Evolutionary conservation across 2,888 invertebrate species (phyloP).

Genomic region (Mythimna lalbum): DNA sequence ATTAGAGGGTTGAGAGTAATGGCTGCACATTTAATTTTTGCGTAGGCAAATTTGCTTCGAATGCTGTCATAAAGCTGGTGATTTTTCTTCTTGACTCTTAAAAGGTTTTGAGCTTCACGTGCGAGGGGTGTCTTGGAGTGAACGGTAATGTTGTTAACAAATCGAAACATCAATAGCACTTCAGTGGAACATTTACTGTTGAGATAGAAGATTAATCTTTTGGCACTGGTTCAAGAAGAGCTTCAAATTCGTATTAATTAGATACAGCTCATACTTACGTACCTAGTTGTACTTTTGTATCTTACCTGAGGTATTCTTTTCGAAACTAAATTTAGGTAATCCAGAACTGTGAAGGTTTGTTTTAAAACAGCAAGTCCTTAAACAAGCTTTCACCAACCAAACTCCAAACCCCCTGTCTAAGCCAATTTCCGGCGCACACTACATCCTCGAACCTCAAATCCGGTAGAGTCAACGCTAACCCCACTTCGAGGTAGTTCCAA

Average conservation of each 20-base stretch:
- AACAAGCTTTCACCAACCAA: slow-evolving; percentile 25
- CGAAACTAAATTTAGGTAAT: not conserved
- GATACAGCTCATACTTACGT: not conserved
- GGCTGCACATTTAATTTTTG: slow-evolving; percentile 68
- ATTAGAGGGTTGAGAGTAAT: slow-evolving; percentile 67
- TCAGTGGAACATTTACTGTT: slow-evolving; percentile 12
- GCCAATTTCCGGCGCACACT: slow-evolving; percentile 44
- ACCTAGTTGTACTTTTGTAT: not conserved
- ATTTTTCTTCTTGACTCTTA: slow-evolving; percentile 63
- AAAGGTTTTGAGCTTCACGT: slow-evolving; percentile 61
- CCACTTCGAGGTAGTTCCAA: slow-evolving; percentile 63
- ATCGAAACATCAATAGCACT: slow-evolving; percentile 33
- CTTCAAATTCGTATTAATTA: not conserved
- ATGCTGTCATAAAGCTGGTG: slow-evolving; percentile 61
- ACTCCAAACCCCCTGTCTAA: slow-evolving; percentile 27
- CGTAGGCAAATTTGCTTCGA: slow-evolving; percentile 63
- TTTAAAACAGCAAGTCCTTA: slow-evolving; percentile 12
- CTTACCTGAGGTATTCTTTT: not conserved
- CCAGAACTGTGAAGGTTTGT: not conserved
- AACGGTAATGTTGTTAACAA: slow-evolving; percentile 48
- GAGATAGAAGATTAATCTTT: slow-evolving; percentile 10
- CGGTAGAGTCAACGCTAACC: slow-evolving; percentile 52
- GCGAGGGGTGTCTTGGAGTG: slow-evolving; percentile 41
- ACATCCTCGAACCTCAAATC: slow-evolving; percentile 44
- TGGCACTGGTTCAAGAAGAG: not conserved